These are phyloP conservation scores for Lasioglossum marginatum DNA, from an alignment of 2,888 invertebrate species.

Conservation along the genomic window DNA sequence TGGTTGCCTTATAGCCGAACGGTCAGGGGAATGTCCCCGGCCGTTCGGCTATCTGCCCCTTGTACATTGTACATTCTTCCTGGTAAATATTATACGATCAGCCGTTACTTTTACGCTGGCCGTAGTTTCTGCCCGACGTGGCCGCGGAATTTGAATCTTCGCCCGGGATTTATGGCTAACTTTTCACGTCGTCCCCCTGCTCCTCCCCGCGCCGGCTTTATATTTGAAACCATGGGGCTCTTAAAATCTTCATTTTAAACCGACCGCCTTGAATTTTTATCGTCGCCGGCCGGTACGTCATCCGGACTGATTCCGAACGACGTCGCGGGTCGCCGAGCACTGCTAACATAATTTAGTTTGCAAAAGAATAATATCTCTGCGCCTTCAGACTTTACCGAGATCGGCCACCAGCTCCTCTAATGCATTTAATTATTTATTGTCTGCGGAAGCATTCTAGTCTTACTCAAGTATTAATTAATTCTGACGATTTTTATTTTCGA, in stretches of 20 bases:
- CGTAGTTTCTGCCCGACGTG: neutral
- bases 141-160: constrained; percentile 15
- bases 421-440: too few species aligned
- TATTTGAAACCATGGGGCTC: neutral
- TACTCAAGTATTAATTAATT: too few species aligned
- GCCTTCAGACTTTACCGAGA: too few species aligned
- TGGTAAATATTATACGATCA: constrained; percentile 50
- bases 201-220: neutral
- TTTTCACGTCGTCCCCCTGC: constrained; percentile 7
- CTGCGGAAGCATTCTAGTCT: too few species aligned
- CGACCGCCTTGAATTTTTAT: neutral
- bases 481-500: neutral
- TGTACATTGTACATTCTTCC: constrained; percentile 12
- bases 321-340: neutral
- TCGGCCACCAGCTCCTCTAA: too few species aligned
- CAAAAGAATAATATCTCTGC: too few species aligned
- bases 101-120: constrained; percentile 37
- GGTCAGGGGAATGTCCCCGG: constrained; percentile 14
- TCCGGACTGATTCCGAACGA: neutral
- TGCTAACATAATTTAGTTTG: neutral
- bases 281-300: neutral
- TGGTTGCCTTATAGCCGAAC: constrained; percentile 23
- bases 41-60: constrained; percentile 18
- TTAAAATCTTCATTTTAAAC: constrained; percentile 10
- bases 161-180: constrained; percentile 37